Evolutionary conservation across 2,888 invertebrate species (phyloP).

Genomic region (Scrobipalpa atriplicella): DNA sequence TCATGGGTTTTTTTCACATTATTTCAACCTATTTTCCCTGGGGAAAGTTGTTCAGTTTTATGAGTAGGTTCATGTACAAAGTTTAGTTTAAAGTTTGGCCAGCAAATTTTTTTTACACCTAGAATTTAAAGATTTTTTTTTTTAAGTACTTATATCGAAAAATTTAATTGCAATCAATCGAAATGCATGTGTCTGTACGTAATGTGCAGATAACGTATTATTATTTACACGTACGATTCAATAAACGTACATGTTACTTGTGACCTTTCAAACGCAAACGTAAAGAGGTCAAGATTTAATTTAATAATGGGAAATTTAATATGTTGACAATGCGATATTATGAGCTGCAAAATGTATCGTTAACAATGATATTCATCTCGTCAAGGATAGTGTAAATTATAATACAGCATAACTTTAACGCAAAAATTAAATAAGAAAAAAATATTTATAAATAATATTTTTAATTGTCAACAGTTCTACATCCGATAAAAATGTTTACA

Average conservation of each 20-base stretch:
- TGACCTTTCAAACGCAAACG: slow-evolving; percentile 52
- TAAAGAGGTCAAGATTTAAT: slow-evolving; percentile 53
- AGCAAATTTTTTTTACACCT: no score
- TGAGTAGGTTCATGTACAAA: no score
- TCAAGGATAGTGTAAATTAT: slow-evolving; percentile 17
- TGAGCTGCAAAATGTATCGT: slow-evolving; percentile 4
- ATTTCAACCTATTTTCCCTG: no score
- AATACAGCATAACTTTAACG: no score
- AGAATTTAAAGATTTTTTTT: no score
- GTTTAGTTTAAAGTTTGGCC: no score
- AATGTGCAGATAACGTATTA: neutral
- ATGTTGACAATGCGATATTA: slow-evolving; percentile 13
- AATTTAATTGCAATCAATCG: no score
- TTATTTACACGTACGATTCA: slow-evolving; percentile 39
- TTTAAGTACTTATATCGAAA: no score
- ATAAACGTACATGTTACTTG: slow-evolving; percentile 47
- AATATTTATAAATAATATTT: no score
- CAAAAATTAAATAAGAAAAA: neutral
- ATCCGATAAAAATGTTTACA: neutral
- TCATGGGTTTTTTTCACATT: no score
- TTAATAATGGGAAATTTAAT: slow-evolving; percentile 28
- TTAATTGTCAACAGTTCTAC: neutral
- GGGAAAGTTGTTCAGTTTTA: no score
- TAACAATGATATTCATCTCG: slow-evolving; percentile 14
- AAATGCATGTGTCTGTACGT: neutral